Conservation (phyloP, 2,113 vertebrate genomes). For the Gymnocephalus cernua region DNA sequence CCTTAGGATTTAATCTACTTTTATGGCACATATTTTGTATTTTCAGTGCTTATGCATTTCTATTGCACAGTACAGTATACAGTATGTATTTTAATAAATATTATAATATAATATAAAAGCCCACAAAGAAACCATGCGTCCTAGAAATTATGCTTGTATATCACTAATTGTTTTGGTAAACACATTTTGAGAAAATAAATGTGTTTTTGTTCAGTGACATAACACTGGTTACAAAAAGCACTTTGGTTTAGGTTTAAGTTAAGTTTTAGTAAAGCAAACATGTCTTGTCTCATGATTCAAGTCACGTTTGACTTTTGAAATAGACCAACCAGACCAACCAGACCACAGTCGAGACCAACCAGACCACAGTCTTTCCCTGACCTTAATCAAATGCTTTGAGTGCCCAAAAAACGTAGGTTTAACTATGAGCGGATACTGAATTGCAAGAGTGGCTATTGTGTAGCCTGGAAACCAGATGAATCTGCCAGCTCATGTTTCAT, state of each 20-base stretch:
- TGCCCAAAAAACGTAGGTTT: neutral
- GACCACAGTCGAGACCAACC: neutral
- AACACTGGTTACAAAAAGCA: neutral
- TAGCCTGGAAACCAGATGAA: no score
- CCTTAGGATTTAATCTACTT: neutral
- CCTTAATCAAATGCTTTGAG: no score
- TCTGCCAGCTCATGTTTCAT: no score
- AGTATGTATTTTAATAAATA: neutral
- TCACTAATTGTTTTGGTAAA: no score
- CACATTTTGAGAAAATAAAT: no score
- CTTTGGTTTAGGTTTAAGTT: no score
- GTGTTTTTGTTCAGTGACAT: no score
- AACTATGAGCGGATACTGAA: neutral
- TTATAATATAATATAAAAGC: neutral
- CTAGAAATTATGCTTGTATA: neutral
- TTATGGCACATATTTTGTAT: neutral
- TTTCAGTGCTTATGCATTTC: neutral
- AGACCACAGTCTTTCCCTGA: neutral
- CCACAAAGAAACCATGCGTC: neutral
- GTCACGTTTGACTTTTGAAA: neutral
- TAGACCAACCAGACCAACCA: neutral
- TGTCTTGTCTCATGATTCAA: neutral
- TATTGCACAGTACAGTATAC: neutral
- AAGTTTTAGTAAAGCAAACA: neutral
- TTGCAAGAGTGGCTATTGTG: neutral